Evolutionary conservation across 2,888 invertebrate species (phyloP).

Genomic region (Synergus gifuensis): DNA sequence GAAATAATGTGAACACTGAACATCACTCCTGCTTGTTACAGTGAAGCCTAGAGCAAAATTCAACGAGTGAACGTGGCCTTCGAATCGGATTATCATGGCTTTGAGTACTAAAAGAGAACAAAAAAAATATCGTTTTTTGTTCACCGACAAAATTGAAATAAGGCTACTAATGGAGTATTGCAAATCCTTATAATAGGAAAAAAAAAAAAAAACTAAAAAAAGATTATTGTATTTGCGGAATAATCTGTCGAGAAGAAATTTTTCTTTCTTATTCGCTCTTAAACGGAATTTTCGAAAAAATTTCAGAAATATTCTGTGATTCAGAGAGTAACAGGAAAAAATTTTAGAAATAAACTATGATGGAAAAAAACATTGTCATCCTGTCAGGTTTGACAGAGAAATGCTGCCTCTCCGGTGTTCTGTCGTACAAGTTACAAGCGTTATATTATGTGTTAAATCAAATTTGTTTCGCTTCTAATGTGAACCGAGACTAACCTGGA

Average conservation of each 20-base stretch:
- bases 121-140: neutral
- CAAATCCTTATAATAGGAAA: neutral
- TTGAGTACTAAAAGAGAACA: neutral
- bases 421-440: constrained; percentile 5
- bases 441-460: constrained; percentile 32
- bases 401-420: constrained; percentile 21
- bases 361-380: constrained; percentile 13
- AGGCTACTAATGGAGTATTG: neutral
- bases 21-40: constrained; percentile 8
- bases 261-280: no score
- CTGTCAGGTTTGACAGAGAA: constrained; percentile 23
- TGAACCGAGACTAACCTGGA: neutral
- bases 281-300: neutral
- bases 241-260: neutral
- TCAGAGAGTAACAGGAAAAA: neutral
- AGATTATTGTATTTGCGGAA: neutral
- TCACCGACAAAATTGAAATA: neutral
- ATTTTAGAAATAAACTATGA: neutral
- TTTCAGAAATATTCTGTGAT: no score
- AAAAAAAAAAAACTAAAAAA: neutral
- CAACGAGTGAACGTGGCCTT: neutral
- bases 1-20: constrained; percentile 23
- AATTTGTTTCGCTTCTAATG: constrained; percentile 35
- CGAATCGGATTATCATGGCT: neutral
- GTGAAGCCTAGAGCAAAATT: constrained; percentile 14